Conservation (phyloP, 2,888 invertebrate species). For the Cerastis leucographa region DNA sequence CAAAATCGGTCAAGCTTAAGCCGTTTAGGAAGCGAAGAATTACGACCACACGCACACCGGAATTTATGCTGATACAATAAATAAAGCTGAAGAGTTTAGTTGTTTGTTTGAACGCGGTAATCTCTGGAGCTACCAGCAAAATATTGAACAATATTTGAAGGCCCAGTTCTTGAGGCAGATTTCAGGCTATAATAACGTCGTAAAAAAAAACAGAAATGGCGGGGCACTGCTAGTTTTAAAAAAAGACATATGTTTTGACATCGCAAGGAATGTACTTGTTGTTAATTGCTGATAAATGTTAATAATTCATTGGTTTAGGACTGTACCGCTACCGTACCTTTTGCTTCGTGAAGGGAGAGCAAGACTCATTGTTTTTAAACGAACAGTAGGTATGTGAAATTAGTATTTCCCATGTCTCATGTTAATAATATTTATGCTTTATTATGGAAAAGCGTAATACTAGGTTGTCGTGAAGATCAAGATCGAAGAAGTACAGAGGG, state of each 20-base stretch:
- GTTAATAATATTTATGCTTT: not conserved
- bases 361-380: not conserved
- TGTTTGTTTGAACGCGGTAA: not conserved
- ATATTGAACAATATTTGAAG: not conserved
- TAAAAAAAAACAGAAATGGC: not conserved
- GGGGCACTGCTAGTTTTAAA: not conserved
- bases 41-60: not conserved
- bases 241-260: not conserved
- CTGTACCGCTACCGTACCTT: not conserved
- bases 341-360: not conserved
- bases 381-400: not conserved
- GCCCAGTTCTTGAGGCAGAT: not conserved
- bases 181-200: not conserved
- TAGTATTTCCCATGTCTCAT: not conserved
- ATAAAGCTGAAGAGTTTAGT: not conserved
- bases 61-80: not conserved
- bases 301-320: not conserved
- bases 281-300: slow-evolving; percentile 5
- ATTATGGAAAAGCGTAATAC: not conserved
- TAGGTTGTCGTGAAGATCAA: not conserved
- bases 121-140: not conserved
- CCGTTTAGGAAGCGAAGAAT: not conserved
- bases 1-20: not conserved
- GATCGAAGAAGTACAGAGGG: not conserved
- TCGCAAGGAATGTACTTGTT: slow-evolving; percentile 15